A percentile compares a stretch with the other conserved stretches of the same genome.
These are phyloP conservation scores for Aspidapion aeneum DNA, from an alignment of 2,888 invertebrate species.

Conservation along the genomic window DNA sequence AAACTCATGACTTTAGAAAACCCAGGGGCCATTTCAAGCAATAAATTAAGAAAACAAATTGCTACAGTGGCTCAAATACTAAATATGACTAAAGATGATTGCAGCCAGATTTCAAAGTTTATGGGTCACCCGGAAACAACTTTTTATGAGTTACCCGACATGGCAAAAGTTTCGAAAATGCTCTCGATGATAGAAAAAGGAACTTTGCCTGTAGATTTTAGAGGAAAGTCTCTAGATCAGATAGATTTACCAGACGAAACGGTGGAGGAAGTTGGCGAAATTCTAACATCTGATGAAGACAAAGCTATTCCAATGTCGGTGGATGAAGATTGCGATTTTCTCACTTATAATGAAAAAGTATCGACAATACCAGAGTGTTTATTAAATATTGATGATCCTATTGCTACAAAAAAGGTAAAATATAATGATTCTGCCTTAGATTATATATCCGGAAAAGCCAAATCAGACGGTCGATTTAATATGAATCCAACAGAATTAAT, in stretches of 20 bases:
- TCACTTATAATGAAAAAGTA: no score
- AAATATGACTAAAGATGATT: conserved; percentile 26
- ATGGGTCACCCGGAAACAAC: conserved; percentile 30
- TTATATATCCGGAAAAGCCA: neutral
- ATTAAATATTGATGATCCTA: no score
- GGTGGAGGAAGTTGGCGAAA: neutral
- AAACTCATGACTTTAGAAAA: conserved; percentile 28
- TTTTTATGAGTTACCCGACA: conserved; percentile 30
- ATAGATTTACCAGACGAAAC: conserved; percentile 9
- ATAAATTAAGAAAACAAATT: conserved; percentile 32
- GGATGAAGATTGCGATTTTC: no score
- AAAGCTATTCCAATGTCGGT: neutral
- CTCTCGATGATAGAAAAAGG: conserved; percentile 30
- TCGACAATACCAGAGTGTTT: no score
- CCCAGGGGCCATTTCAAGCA: conserved; percentile 28
- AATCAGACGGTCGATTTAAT: neutral
- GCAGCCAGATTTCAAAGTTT: conserved; percentile 25
- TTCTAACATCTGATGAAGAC: neutral
- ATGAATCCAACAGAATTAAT: no score
- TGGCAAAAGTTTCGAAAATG: conserved; percentile 30
- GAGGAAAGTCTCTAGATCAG: conserved; percentile 22
- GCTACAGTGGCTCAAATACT: conserved; percentile 32
- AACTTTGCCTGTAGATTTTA: conserved; percentile 22
- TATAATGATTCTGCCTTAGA: neutral
- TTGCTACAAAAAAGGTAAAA: neutral